phyloP scores from a whole-genome alignment of 2,797 vertebrate genomes.

The Myiothlypis chrysogaster region DNA sequence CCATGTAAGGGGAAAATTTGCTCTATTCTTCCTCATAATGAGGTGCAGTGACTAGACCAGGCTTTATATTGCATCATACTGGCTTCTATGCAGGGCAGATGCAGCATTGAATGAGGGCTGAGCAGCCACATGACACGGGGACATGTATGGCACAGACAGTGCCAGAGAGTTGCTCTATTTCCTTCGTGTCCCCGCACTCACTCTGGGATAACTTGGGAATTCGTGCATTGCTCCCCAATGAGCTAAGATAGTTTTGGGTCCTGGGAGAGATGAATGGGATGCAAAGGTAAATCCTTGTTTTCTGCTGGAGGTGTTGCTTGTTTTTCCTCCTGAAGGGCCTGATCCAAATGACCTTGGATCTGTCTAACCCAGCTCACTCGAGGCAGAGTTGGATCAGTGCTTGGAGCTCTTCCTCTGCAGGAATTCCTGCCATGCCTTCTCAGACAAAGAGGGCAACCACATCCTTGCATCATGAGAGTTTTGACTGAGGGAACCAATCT shows the following conservation, averaged over 20 bases:
- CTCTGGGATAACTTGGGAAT: background rate
- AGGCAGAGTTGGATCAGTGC: background rate
- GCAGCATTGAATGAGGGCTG: background rate
- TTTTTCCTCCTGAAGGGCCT: background rate
- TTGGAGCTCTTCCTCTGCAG: background rate
- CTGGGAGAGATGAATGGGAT: background rate
- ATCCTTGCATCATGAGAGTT: background rate
- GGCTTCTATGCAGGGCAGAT: constrained; percentile 21
- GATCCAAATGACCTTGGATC: background rate
- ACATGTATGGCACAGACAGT: background rate
- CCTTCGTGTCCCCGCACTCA: background rate
- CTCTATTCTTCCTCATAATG: constrained; percentile 47
- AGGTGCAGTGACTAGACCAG: constrained; percentile 24
- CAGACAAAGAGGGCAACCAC: background rate
- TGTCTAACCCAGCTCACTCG: rapidly evolving
- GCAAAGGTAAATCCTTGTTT: background rate
- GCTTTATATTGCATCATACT: background rate
- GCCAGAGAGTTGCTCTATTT: background rate
- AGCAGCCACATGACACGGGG: background rate
- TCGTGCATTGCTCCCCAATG: rapidly evolving
- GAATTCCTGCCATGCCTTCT: constrained; percentile 26
- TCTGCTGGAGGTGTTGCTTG: background rate
- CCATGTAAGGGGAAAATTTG: constrained; percentile 61
- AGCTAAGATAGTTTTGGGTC: background rate
- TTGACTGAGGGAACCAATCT: background rate